phyloP scores from a whole-genome alignment of 2,797 vertebrate species.

The Acanthis flammea region DNA sequence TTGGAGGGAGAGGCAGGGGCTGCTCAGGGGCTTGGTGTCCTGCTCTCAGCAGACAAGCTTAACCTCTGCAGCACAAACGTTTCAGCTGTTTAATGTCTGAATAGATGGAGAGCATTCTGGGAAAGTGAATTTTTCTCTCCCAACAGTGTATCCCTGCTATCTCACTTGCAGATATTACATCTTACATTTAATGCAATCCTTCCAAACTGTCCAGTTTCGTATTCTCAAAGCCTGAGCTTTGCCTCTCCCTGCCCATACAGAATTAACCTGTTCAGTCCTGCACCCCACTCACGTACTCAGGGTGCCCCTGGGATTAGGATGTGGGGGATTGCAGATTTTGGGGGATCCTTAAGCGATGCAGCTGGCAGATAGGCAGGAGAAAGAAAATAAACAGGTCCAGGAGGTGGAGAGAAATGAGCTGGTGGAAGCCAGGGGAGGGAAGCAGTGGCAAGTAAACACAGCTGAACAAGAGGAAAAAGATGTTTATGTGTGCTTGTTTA shows the following conservation, averaged over 20 bases:
- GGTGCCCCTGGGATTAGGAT: background rate
- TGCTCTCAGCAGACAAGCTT: background rate
- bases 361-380: background rate
- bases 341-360: background rate
- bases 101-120: background rate
- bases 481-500: conserved; percentile 37
- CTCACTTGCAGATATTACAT: background rate
- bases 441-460: conserved; percentile 55
- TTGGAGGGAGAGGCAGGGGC: background rate
- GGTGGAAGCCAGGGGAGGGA: background rate
- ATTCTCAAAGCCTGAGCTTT: background rate
- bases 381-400: conserved; percentile 47
- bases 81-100: conserved; percentile 8
- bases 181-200: background rate
- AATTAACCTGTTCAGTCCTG: background rate
- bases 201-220: background rate
- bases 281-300: rapidly evolving
- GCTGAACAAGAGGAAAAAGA: conserved; percentile 50
- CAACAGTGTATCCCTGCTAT: background rate
- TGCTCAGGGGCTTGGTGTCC: background rate
- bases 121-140: background rate
- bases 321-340: background rate
- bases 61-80: rapidly evolving
- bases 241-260: rapidly evolving
- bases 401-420: conserved; percentile 5